Percentiles rank a stretch among this genome's conserved stretches.
These are phyloP conservation scores for Gadus chalcogrammus DNA, from an alignment of 2,113 vertebrate species.

Conservation along the genomic window DNA sequence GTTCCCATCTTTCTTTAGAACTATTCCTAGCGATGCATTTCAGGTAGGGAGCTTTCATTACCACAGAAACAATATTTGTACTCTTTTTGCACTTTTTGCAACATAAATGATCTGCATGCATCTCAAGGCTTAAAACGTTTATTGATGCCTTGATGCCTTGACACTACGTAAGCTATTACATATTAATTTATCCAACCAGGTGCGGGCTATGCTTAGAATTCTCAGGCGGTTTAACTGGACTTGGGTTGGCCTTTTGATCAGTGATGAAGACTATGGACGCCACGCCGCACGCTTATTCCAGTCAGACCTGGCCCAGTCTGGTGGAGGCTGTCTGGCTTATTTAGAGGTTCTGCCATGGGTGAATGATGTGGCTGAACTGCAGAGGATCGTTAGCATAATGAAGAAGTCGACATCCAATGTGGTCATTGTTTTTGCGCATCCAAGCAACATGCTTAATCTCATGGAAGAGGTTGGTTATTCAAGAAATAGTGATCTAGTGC, in stretches of 20 bases:
- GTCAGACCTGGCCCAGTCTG: slow-evolving; percentile 31
- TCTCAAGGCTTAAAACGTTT: no score
- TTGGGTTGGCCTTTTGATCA: slow-evolving; percentile 52
- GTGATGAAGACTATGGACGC: slow-evolving; percentile 57
- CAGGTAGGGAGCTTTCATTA: slow-evolving; percentile 19
- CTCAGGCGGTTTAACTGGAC: slow-evolving; percentile 3
- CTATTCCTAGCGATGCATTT: slow-evolving; percentile 45
- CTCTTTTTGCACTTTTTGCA: neutral
- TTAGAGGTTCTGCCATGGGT: slow-evolving; percentile 47
- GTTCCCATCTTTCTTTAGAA: slow-evolving; percentile 55
- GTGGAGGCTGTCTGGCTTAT: slow-evolving; percentile 48
- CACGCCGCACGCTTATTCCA: slow-evolving; percentile 44
- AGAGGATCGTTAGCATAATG: slow-evolving; percentile 37
- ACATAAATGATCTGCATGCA: no score
- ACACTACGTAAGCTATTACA: neutral
- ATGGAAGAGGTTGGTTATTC: slow-evolving; percentile 34
- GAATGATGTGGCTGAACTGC: slow-evolving; percentile 30
- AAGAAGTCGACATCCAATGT: neutral
- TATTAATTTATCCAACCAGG: neutral
- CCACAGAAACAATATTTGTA: no score
- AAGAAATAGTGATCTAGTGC: neutral
- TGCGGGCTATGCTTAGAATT: neutral
- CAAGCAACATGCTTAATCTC: slow-evolving; percentile 33
- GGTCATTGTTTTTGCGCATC: neutral
- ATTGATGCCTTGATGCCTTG: neutral